Percentiles rank a stretch among this genome's conserved stretches.
phyloP scores from a whole-genome alignment of 2,888 invertebrate species.

The Metopia argyrocephala region DNA sequence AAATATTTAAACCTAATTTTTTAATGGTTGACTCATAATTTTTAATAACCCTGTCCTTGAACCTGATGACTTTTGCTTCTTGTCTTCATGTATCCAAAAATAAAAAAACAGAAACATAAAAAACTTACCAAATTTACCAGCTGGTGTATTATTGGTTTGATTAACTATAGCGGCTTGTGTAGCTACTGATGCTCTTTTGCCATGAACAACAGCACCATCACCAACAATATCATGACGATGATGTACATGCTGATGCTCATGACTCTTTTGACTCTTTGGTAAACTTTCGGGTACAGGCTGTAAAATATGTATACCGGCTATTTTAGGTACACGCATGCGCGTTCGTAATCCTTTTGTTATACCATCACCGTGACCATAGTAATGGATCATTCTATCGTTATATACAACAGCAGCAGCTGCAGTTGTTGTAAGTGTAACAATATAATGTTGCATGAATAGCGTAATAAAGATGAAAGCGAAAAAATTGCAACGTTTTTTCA shows the following conservation, averaged over 20 bases:
- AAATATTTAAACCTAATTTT: too few species aligned
- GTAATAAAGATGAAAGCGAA: constrained; percentile 52
- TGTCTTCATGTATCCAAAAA: background rate
- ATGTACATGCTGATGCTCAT: background rate
- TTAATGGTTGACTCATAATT: too few species aligned
- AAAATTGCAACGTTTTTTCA: constrained; percentile 36
- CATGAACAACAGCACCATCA: background rate
- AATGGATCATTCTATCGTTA: background rate
- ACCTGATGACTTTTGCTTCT: constrained; percentile 7
- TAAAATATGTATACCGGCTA: constrained; percentile 64
- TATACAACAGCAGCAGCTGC: constrained; percentile 23
- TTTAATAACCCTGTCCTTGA: constrained; percentile 41
- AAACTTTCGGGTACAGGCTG: constrained; percentile 65
- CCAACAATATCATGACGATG: background rate
- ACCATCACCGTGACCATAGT: constrained; percentile 12
- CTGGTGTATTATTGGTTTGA: constrained; percentile 33
- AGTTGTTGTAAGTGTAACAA: background rate
- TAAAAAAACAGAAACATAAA: background rate
- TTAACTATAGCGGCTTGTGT: constrained; percentile 22
- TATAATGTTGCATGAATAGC: constrained; percentile 50
- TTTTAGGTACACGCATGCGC: constrained; percentile 66
- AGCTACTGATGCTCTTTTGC: background rate
- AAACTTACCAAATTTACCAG: constrained; percentile 61
- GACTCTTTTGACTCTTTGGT: constrained; percentile 21
- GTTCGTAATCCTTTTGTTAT: constrained; percentile 65